A percentile compares a stretch with the other conserved stretches of the same genome.
phyloP scores from a whole-genome alignment of 2,113 vertebrate species.

The Ammodytes dubius region DNA sequence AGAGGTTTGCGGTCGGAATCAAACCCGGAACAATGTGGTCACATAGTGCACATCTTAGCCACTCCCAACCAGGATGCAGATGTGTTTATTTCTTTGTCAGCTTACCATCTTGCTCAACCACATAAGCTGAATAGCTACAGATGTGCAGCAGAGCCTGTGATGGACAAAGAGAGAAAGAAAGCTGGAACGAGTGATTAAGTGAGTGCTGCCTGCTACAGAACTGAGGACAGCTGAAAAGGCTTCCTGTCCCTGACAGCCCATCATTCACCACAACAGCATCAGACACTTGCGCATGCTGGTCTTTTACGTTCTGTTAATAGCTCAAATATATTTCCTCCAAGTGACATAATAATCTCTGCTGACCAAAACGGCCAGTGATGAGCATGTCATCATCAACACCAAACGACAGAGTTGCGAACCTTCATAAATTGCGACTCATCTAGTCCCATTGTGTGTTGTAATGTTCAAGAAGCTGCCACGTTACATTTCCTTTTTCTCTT shows the following conservation, averaged over 20 bases:
- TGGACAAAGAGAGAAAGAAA: neutral
- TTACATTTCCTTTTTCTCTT: constrained; percentile 63
- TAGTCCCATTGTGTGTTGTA: constrained; percentile 33
- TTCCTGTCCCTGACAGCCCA: neutral
- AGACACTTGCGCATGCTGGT: neutral
- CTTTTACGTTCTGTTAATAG: constrained; percentile 15
- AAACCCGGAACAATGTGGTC: constrained; percentile 3
- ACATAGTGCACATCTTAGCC: neutral
- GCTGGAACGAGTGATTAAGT: constrained; percentile 8
- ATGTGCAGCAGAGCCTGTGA: constrained; percentile 37
- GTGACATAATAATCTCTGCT: constrained; percentile 50
- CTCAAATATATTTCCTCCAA: constrained; percentile 33
- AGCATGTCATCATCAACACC: constrained; percentile 34
- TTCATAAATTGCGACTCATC: constrained; percentile 20
- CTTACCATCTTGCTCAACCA: constrained; percentile 26
- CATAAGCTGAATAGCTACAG: constrained; percentile 28
- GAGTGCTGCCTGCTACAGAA: neutral
- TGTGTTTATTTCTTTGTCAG: constrained; percentile 32
- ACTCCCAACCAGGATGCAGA: constrained; percentile 3
- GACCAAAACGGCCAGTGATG: constrained; percentile 3
- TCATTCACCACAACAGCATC: constrained; percentile 8
- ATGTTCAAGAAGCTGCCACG: constrained; percentile 68
- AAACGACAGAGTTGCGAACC: neutral
- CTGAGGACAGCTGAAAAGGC: constrained; percentile 6
- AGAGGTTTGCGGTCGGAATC: constrained; percentile 25